Evolutionary conservation across 2,888 invertebrate species (phyloP).

Genomic region (Phalera bucephala): DNA sequence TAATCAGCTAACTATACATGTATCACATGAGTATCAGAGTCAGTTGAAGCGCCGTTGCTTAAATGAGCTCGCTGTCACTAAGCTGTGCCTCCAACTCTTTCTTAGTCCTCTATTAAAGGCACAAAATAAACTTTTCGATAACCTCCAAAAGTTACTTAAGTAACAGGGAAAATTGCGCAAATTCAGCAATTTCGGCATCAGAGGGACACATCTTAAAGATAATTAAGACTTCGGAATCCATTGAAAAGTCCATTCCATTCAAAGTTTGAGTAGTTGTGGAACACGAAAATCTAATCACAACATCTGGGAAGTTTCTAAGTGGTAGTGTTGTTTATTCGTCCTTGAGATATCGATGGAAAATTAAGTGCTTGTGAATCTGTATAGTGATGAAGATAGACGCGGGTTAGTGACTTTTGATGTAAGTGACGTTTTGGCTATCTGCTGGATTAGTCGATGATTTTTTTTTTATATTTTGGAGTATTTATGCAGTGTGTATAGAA

Average conservation of each 20-base stretch:
- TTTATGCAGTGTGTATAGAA: too few relatives aligned
- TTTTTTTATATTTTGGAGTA: too few relatives aligned
- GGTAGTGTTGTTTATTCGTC: conserved; percentile 15
- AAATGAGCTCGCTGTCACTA: too few relatives aligned
- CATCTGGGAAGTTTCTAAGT: conserved; percentile 38
- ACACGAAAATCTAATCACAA: conserved; percentile 57
- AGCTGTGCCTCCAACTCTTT: conserved; percentile 12
- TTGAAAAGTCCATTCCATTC: conserved; percentile 32
- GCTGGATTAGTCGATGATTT: too few relatives aligned
- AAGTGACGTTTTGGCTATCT: too few relatives aligned
- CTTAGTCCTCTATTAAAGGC: conserved; percentile 13
- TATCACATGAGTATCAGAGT: too few relatives aligned
- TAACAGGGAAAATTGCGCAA: conserved; percentile 20
- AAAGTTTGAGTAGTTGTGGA: conserved; percentile 31
- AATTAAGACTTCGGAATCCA: conserved; percentile 30
- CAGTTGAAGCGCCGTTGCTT: too few relatives aligned
- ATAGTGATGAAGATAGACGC: too few relatives aligned
- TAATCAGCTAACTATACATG: too few relatives aligned
- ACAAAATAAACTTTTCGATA: conserved; percentile 27
- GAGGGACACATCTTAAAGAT: conserved; percentile 27
- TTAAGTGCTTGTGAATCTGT: too few relatives aligned
- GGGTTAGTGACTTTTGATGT: too few relatives aligned
- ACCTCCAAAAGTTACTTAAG: conserved; percentile 18
- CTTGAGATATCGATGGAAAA: background rate
- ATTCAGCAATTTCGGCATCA: conserved; percentile 23